Evolutionary conservation across 2,797 vertebrate genomes (phyloP).

Genomic region (Rhinophrynus dorsalis): DNA sequence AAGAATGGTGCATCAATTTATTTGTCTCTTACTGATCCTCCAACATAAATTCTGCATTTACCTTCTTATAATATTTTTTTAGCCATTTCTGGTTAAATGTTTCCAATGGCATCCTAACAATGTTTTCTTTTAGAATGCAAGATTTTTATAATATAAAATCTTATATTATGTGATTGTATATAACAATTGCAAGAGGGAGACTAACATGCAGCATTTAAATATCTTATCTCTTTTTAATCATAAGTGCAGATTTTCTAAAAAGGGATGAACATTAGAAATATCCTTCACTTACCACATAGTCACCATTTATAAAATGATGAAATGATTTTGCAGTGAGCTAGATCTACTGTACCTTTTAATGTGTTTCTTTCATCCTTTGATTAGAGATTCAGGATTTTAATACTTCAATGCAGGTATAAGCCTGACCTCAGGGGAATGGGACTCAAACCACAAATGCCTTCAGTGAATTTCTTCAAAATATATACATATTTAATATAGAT

Average conservation of each 20-base stretch:
- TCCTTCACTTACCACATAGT: not conserved
- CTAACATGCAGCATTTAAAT: too few species aligned
- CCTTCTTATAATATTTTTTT: too few species aligned
- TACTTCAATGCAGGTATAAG: constrained; percentile 7
- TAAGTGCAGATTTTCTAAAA: not conserved
- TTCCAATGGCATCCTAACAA: too few species aligned
- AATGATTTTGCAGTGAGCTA: not conserved
- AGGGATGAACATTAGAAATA: not conserved
- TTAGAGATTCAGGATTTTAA: constrained; percentile 14
- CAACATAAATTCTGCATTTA: too few species aligned
- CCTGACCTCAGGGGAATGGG: not conserved
- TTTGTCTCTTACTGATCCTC: too few species aligned
- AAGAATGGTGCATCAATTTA: too few species aligned
- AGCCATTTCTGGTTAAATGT: too few species aligned
- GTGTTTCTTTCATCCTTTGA: constrained; percentile 6
- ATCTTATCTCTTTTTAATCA: not conserved
- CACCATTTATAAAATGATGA: not conserved
- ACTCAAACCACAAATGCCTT: constrained; percentile 12
- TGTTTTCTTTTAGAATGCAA: too few species aligned
- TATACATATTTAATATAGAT: not conserved
- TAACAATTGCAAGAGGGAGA: too few species aligned
- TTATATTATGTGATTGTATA: too few species aligned
- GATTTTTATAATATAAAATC: too few species aligned
- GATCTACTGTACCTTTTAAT: not conserved
- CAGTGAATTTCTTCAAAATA: not conserved